Evolutionary conservation across 2,888 invertebrate genomes (phyloP).

Genomic region (Tortricodes alternella): DNA sequence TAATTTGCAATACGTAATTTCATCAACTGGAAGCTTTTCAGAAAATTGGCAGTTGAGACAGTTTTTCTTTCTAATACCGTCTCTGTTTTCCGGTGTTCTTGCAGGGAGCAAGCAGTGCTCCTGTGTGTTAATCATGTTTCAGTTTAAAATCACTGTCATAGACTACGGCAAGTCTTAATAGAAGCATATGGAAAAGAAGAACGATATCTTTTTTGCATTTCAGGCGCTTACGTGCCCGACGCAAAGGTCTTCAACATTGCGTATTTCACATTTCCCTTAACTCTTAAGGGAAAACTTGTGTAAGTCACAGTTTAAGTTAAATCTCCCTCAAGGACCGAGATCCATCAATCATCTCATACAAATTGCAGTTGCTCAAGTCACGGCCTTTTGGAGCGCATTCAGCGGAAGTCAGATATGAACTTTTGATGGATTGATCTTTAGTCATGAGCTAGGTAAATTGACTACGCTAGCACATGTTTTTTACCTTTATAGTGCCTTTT

Average conservation of each 20-base stretch:
- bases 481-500: background rate
- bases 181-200: no score
- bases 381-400: constrained; percentile 16
- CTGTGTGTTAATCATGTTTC: no score
- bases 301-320: constrained; percentile 28
- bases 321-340: constrained; percentile 19
- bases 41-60: no score
- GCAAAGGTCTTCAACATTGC: background rate
- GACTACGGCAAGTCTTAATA: no score
- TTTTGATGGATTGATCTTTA: constrained; percentile 15
- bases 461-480: background rate
- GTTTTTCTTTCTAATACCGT: no score
- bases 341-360: constrained; percentile 29
- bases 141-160: no score
- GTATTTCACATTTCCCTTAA: background rate
- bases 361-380: constrained; percentile 21
- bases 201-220: no score
- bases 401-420: constrained; percentile 3
- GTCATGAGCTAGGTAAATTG: background rate
- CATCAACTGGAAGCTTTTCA: no score
- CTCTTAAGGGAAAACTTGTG: background rate
- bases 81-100: no score
- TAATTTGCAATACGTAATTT: no score
- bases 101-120: no score
- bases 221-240: no score